A percentile compares a stretch with the other conserved stretches of the same genome.
Conservation (phyloP, 2,888 invertebrate species). For the Sericinus montela region DNA sequence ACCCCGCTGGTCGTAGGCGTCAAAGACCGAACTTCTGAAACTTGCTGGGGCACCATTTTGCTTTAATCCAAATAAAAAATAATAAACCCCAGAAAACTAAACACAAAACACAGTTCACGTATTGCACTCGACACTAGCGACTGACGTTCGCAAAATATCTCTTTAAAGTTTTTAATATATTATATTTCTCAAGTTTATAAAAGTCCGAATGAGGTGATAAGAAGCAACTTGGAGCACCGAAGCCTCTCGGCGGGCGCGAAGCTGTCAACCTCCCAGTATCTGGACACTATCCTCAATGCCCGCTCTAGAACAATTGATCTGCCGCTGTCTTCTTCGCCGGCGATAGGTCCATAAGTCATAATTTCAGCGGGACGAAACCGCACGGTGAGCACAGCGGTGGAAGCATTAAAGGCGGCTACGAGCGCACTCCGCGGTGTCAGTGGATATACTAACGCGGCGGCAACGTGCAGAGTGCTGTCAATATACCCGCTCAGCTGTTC, state of each 20-base stretch:
- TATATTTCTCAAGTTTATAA: constrained; percentile 38
- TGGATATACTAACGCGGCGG: constrained; percentile 78
- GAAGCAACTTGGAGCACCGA: constrained; percentile 54
- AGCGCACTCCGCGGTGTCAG: constrained; percentile 67
- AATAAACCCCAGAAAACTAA: constrained; percentile 19
- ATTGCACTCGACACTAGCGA: constrained; percentile 65
- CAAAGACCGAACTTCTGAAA: constrained; percentile 77
- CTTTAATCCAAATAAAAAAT: constrained; percentile 45
- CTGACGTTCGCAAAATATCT: constrained; percentile 46
- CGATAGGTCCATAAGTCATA: constrained; percentile 77
- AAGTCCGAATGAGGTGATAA: constrained; percentile 57
- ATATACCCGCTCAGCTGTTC: constrained; percentile 82
- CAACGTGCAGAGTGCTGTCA: constrained; percentile 76
- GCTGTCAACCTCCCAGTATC: constrained; percentile 71
- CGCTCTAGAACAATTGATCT: constrained; percentile 67
- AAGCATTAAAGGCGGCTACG: constrained; percentile 70
- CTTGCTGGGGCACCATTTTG: constrained; percentile 88
- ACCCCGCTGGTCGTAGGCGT: constrained; percentile 81
- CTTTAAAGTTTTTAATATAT: constrained; percentile 27
- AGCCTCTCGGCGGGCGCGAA: constrained; percentile 65
- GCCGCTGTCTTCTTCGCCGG: constrained; percentile 67
- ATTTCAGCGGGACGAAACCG: constrained; percentile 71
- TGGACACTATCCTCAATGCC: constrained; percentile 74
- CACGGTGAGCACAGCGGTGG: constrained; percentile 68
- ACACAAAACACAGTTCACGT: constrained; percentile 65